Evolutionary conservation across 2,797 vertebrate genomes (phyloP), one percentile per base, ranked within the genome.

Genomic region (Gymnoscopelus braueri): DNA sequence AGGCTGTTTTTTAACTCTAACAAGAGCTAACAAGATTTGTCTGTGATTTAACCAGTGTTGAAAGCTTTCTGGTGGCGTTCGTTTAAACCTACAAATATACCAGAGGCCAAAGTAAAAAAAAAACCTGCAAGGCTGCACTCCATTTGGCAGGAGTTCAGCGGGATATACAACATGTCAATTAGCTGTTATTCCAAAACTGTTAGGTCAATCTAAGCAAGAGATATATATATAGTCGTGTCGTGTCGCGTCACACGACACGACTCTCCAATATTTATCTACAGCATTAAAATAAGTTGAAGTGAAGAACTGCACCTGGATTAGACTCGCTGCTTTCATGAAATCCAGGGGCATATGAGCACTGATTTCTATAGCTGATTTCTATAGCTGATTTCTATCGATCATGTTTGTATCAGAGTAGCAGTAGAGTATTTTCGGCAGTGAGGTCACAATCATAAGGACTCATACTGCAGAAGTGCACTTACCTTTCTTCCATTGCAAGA

Each of bases 71-170:
- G 65, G 63, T 68, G 65, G 44, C 78, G 65, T 84, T 89, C 82
- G 72, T 83, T 75, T 80, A 74, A 87, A 73, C 78, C 79, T 74
- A 66, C 75, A 79, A 71, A 86, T 83, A 76, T 78, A 89, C 87
- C 80, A 78, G 62, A 79, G 68, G 84, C 59, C 39, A 44, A 44
- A 44, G 39, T 8, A 10, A 44, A 9, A 77, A 79, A 60, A 67
- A 54, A 78, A 73, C 75, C 75, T 77, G 75, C 72, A 66, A 61
- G 29, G 71, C 66, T 58, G 52, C 75, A 59, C 72, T 60, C 64
- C 71, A 71, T 71, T 75, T 64, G 65, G 70, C 72, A 65, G 72
- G 19, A 19, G 19, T 19, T 19, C 19, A 19, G 19, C 4, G 77
- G 68, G 73, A 50, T 50, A 5, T 35, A 29, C 26, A 35, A 4